Evolutionary conservation across 2,888 invertebrate species (phyloP).

Genomic region (Plebejus melissa): DNA sequence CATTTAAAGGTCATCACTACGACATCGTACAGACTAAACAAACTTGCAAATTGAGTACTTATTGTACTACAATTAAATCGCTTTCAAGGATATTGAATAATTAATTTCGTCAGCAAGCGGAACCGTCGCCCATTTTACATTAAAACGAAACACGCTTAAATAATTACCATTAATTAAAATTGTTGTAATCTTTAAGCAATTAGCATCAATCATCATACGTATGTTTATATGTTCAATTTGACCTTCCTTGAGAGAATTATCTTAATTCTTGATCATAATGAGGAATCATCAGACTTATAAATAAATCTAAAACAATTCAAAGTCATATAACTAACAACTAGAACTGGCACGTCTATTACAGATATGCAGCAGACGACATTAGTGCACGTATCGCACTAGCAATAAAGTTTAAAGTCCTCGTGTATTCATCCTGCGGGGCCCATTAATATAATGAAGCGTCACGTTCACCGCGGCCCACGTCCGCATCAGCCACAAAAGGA

Average conservation of each 20-base stretch:
- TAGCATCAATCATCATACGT: background rate
- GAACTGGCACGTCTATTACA: slow-evolving; percentile 20
- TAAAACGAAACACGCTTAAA: background rate
- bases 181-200: background rate
- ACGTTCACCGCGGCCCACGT: slow-evolving; percentile 66
- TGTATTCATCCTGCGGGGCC: slow-evolving; percentile 71
- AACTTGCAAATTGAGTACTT: slow-evolving; percentile 26
- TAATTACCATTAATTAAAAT: background rate
- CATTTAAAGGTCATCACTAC: slow-evolving; percentile 63
- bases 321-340: background rate
- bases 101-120: slow-evolving; percentile 13
- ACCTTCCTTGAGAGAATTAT: background rate
- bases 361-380: slow-evolving; percentile 48
- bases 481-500: slow-evolving; percentile 74
- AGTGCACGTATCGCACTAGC: slow-evolving; percentile 57
- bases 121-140: slow-evolving; percentile 3
- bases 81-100: slow-evolving; percentile 22
- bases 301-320: background rate
- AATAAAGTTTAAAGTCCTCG: slow-evolving; percentile 66
- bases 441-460: slow-evolving; percentile 77
- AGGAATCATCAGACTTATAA: background rate
- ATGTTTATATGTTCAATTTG: background rate
- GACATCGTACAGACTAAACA: slow-evolving; percentile 35
- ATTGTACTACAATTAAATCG: slow-evolving; percentile 28
- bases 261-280: background rate